These are phyloP conservation scores for Athalia circularis DNA, from an alignment of 2,888 invertebrate genomes.

Conservation along the genomic window DNA sequence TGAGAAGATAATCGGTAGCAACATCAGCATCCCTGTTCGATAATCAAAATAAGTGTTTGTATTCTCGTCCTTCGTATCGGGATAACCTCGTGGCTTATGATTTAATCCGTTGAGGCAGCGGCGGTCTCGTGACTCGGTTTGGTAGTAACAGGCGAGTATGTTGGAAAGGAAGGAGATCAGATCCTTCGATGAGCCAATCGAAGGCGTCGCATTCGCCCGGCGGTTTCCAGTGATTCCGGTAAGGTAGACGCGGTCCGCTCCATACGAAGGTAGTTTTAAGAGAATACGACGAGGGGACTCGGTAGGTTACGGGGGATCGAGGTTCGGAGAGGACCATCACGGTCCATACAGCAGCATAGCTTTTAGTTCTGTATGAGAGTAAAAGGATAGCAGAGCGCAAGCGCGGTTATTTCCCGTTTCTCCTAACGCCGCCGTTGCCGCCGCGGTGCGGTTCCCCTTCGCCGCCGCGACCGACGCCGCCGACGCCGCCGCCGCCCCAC, in stretches of 20 bases:
- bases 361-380: no score
- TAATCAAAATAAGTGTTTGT: no score
- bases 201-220: not conserved
- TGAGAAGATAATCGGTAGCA: no score
- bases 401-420: conserved; percentile 57
- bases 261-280: no score
- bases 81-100: no score
- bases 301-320: conserved; percentile 68
- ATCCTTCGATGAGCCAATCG: conserved; percentile 4
- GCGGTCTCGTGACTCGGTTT: conserved; percentile 45
- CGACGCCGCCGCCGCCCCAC: conserved; percentile 76
- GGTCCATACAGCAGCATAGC: conserved; percentile 62
- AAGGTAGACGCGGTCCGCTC: no score
- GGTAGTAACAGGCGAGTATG: conserved; percentile 50
- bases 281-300: not conserved
- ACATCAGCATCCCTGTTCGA: no score
- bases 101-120: conserved; percentile 34
- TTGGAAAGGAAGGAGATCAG: no score
- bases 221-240: no score
- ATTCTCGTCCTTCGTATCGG: no score
- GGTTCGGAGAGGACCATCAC: conserved; percentile 77
- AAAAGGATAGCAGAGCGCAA: conserved; percentile 68
- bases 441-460: conserved; percentile 72
- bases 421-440: conserved; percentile 65
- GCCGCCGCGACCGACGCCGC: conserved; percentile 64